Base-by-base conservation (phyloP, 2,888 invertebrate species). In the Patella pellucida region DNA sequence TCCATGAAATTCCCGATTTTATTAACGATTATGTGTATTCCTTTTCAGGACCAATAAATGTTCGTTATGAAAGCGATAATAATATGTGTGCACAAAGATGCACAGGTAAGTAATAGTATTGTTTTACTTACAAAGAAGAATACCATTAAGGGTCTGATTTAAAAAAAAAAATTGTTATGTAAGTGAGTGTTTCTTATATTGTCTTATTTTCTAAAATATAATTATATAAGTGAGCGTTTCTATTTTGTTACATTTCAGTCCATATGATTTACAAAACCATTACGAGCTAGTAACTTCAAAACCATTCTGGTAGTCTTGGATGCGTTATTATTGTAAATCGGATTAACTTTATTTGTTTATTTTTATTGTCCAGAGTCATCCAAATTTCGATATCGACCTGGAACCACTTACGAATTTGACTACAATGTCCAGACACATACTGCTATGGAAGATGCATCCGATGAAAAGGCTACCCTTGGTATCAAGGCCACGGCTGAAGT, bases 341-440 rank as follows among this genome's bases (percentile, higher is more conserved):
- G 62, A 62, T n/a, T 19, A 7, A n/a, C 1, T 62, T n/a, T 19
- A 0, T 62, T 62, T 62, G 5, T 62, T 19, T 62, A 7, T 41
- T 41, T 52, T 75, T 75, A 56, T 54, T 67, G 76, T 76, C 27
- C 82, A 88, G 88, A 78, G 11, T 77, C 78, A 19, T 76, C 76
- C 23, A 95, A 92, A 83, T 92, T 92, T 79, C 80, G 82, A 27
- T 92, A 91, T 81, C 84, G 85, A 76, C 77, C 85, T 11, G 96
- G 96, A 68, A 94, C 94, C 81, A 94, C 94, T 0, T 97, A 97
- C 91, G 94, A 93, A 81, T 97, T 96, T 92, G 93, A 93, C 79
- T 94, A 96, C 77, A 95, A 95, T 84, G 95, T 96, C 69, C 87
- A 87, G n/a, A 90, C 93, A 19, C 93, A 93, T 68, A 94, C 96